Evolutionary conservation across 1,140 invertebrate species (phyloP).

Genomic region (Hypothenemus hampei): DNA sequence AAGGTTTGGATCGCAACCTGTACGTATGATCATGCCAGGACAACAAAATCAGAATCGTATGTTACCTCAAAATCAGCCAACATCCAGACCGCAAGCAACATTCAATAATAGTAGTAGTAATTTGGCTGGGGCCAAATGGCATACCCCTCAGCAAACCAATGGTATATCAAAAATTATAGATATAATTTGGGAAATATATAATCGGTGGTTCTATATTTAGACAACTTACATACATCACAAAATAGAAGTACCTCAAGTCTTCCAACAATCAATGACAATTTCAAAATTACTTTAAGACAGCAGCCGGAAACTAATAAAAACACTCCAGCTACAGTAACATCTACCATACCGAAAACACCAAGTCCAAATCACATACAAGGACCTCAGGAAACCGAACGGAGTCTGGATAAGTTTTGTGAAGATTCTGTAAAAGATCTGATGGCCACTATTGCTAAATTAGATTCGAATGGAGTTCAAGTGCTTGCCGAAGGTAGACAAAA

Average conservation of each 20-base stretch:
- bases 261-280: conserved; percentile 44
- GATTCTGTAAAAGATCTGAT: conserved; percentile 79
- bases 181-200: too few relatives aligned
- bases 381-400: conserved; percentile 50
- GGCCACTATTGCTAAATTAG: conserved; percentile 76
- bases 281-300: conserved; percentile 59
- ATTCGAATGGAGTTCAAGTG: conserved; percentile 71
- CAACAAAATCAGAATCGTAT: conserved; percentile 27
- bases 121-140: conserved; percentile 58
- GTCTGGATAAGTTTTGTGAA: conserved; percentile 71
- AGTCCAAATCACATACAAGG: conserved; percentile 55
- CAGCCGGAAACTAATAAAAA: conserved; percentile 45
- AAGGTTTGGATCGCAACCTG: conserved; percentile 17
- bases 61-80: conserved; percentile 19
- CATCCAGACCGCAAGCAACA: conserved; percentile 19
- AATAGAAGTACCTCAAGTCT: conserved; percentile 8
- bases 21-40: conserved; percentile 24
- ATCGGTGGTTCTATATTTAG: too few relatives aligned
- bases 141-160: conserved; percentile 58
- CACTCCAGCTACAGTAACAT: conserved; percentile 57
- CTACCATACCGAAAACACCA: conserved; percentile 76
- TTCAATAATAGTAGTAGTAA: background rate
- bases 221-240: conserved; percentile 4
- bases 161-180: too few relatives aligned
- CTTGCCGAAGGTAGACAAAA: conserved; percentile 39